Percentiles rank a stretch among this genome's conserved stretches.
These are phyloP conservation scores for Percopsis transmontana DNA, from an alignment of 2,113 vertebrate genomes.

Conservation along the genomic window DNA sequence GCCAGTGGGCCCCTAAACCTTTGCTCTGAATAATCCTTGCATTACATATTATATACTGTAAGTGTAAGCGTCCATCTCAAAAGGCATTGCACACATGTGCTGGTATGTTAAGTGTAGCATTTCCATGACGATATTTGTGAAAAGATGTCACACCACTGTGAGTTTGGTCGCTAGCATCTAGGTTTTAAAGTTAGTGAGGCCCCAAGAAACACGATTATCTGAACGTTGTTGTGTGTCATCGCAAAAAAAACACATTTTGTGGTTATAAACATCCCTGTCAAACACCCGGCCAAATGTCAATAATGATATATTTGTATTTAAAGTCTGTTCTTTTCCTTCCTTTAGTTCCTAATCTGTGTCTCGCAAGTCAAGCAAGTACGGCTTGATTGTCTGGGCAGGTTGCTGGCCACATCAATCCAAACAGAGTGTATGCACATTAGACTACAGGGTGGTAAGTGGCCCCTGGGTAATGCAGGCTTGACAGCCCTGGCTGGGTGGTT, in stretches of 20 bases:
- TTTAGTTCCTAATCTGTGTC: too few relatives aligned
- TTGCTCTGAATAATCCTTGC: background rate
- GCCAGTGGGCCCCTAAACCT: background rate
- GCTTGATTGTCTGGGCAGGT: too few relatives aligned
- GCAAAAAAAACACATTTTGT: slow-evolving; percentile 31
- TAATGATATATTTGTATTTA: too few relatives aligned
- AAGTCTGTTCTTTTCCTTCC: too few relatives aligned
- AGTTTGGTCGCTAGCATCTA: slow-evolving; percentile 27
- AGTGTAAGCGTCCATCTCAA: background rate
- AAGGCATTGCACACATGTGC: slow-evolving; percentile 8
- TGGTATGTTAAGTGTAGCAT: slow-evolving; percentile 6
- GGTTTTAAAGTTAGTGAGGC: slow-evolving; percentile 19
- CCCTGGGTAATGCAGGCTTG: background rate
- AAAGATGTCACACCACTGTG: slow-evolving; percentile 2
- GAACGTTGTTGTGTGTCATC: slow-evolving; percentile 37
- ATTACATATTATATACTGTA: background rate
- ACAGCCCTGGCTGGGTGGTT: slow-evolving; percentile 11
- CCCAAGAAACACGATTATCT: slow-evolving; percentile 26
- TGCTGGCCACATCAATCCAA: too few relatives aligned
- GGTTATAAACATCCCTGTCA: too few relatives aligned
- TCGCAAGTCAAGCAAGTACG: too few relatives aligned
- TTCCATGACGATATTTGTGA: background rate
- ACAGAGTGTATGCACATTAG: too few relatives aligned
- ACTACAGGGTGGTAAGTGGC: background rate
- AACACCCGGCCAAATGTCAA: too few relatives aligned